phyloP scores from a whole-genome alignment of 2,797 vertebrate genomes.

The Tarsius wallacei region DNA sequence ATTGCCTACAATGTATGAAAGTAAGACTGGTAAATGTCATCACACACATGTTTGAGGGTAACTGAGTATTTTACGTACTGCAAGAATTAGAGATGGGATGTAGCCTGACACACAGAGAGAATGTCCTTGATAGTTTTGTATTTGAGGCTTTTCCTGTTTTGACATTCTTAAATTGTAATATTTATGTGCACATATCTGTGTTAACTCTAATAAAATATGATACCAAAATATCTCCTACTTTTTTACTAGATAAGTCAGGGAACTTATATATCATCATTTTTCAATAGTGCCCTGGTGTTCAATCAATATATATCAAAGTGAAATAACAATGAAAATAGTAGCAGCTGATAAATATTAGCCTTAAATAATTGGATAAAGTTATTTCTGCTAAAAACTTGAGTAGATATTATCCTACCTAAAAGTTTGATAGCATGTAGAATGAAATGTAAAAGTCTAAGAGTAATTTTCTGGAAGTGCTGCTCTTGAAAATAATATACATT shows the following conservation, averaged over 20 bases:
- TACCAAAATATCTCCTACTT: neutral
- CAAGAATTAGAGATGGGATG: accelerated
- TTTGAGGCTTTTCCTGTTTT: neutral
- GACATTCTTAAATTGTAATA: neutral
- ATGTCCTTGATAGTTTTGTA: neutral
- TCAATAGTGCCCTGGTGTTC: neutral
- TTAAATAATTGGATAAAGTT: neutral
- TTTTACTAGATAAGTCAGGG: no score
- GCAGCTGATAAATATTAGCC: neutral
- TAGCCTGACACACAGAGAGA: no score
- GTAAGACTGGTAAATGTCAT: neutral
- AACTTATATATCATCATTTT: neutral
- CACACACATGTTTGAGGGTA: accelerated
- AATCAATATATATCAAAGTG: neutral
- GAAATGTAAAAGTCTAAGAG: neutral
- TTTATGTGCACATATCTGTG: neutral
- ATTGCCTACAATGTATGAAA: accelerated
- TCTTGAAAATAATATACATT: neutral
- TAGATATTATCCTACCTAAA: neutral
- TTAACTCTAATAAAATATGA: neutral
- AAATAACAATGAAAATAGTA: neutral
- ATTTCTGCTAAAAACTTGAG: neutral
- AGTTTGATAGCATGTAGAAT: neutral
- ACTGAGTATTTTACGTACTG: accelerated
- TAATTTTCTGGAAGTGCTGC: neutral